phyloP scores from a whole-genome alignment of 2,113 vertebrate genomes.

The Ceuthmochares aereus region DNA sequence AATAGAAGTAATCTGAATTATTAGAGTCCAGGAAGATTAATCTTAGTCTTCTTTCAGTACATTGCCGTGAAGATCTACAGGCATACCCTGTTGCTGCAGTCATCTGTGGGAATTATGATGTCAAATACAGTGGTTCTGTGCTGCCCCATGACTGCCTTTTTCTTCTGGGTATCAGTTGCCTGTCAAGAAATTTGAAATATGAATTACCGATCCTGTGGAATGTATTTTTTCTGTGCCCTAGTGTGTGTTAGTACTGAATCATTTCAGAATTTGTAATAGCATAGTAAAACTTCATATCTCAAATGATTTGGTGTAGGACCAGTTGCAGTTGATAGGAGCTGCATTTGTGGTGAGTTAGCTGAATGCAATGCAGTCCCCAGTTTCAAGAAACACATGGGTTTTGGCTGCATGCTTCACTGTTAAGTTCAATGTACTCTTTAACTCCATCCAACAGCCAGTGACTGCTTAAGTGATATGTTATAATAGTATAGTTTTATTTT shows the following conservation, averaged over 20 bases:
- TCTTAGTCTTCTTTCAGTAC: neutral
- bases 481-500: neutral
- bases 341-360: neutral
- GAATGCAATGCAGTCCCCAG: neutral
- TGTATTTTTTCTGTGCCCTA: neutral
- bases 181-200: neutral
- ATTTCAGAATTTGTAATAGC: neutral
- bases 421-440: neutral
- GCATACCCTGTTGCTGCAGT: neutral
- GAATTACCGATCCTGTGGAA: neutral
- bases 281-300: neutral
- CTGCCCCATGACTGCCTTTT: neutral
- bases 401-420: neutral
- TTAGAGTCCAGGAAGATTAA: neutral
- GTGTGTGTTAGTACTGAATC: neutral
- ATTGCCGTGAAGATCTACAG: neutral
- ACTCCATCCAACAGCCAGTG: neutral
- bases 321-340: neutral
- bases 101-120: fast-evolving
- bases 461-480: neutral
- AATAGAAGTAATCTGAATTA: neutral
- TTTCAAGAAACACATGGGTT: neutral
- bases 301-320: neutral
- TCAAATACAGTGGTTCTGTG: neutral
- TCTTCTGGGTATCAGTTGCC: neutral